These are phyloP conservation scores for Leguminivora glycinivorella DNA, from an alignment of 1,140 invertebrate genomes.

Conservation along the genomic window DNA sequence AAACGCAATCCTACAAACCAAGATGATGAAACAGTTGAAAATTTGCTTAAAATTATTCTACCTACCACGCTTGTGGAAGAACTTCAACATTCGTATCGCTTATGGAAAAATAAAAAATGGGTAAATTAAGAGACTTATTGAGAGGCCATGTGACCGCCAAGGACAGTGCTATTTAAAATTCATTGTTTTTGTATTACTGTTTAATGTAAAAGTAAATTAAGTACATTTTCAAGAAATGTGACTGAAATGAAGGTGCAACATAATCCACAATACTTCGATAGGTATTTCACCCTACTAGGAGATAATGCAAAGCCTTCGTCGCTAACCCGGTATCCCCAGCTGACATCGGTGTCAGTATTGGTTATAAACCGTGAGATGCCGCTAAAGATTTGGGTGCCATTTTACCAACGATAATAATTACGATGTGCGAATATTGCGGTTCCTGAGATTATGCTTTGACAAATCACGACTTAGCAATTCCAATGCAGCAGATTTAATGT, in stretches of 20 bases:
- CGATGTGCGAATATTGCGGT: constrained; percentile 78
- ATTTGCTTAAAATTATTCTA: no score
- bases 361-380: constrained; percentile 60
- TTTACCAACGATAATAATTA: constrained; percentile 76
- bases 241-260: not conserved
- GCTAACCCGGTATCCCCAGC: constrained; percentile 5
- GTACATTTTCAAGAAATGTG: no score
- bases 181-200: no score
- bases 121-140: no score
- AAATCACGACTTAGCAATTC: constrained; percentile 79
- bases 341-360: constrained; percentile 31
- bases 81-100: no score
- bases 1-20: no score
- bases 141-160: no score
- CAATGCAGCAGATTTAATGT: constrained; percentile 78
- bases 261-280: not conserved
- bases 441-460: constrained; percentile 78
- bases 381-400: constrained; percentile 70
- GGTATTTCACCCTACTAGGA: not conserved
- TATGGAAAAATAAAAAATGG: no score
- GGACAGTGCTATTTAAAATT: no score
- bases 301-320: not conserved
- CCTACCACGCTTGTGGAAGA: no score
- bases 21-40: no score
- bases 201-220: no score